These are phyloP conservation scores for Platycercus adscitus DNA, from an alignment of 2,113 vertebrate genomes.

Conservation along the genomic window DNA sequence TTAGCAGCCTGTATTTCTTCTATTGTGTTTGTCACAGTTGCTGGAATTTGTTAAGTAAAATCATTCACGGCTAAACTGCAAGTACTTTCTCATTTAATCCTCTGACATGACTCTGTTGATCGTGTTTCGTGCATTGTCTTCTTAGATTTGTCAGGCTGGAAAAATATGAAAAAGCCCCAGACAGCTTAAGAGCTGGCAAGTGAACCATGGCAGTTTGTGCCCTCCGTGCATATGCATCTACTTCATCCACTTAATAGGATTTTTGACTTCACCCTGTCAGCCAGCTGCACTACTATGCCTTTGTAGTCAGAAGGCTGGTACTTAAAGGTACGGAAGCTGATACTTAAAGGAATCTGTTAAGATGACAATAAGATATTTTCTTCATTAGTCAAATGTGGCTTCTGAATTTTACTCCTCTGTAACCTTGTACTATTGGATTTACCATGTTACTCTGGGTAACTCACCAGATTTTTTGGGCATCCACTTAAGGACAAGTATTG, in stretches of 20 bases:
- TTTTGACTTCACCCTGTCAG: background rate
- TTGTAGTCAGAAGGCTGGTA: background rate
- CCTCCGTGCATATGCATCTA: background rate
- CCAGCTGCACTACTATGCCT: background rate
- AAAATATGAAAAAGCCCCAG: background rate
- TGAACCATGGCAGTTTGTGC: slow-evolving; percentile 30
- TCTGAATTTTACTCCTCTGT: background rate
- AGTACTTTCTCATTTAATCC: slow-evolving; percentile 37
- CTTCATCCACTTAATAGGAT: background rate
- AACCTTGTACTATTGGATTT: background rate
- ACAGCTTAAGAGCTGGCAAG: slow-evolving; percentile 17
- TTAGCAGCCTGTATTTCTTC: background rate
- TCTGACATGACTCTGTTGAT: slow-evolving; percentile 59
- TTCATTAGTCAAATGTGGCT: background rate
- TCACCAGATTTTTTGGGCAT: background rate
- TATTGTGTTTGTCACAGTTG: background rate
- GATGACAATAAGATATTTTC: background rate
- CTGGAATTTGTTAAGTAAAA: slow-evolving; percentile 35
- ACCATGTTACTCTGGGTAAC: background rate
- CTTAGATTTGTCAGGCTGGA: slow-evolving; percentile 63
- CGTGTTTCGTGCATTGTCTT: slow-evolving; percentile 62
- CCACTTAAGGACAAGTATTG: background rate
- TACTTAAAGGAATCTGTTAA: background rate
- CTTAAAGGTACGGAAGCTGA: background rate
- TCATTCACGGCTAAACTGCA: slow-evolving; percentile 7